Evolutionary conservation across 1,140 invertebrate genomes (phyloP).

Genomic region (Aphidius gifuensis): DNA sequence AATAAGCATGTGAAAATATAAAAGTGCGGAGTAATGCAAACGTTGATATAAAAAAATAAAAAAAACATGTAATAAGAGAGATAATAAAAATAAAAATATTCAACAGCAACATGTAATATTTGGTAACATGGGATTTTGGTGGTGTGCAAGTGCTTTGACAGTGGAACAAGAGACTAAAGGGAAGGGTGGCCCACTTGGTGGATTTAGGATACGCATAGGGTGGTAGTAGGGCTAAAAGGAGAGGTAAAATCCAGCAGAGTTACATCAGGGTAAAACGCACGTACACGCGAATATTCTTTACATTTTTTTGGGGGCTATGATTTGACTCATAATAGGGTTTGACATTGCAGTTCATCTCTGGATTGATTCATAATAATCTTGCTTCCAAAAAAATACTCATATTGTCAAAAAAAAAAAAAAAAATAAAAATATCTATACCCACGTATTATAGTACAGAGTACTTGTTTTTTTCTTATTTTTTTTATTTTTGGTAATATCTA

Average conservation of each 20-base stretch:
- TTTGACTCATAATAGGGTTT: conserved; percentile 4
- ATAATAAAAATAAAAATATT: no score
- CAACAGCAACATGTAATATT: no score
- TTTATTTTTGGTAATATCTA: no score
- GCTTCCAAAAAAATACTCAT: conserved; percentile 9
- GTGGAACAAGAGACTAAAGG: conserved; percentile 24
- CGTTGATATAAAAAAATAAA: no score
- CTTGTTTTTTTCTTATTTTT: no score
- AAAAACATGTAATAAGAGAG: no score
- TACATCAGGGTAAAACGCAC: no score
- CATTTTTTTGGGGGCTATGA: background rate
- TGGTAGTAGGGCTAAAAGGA: background rate
- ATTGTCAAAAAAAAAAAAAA: conserved; percentile 6
- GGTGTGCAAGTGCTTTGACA: conserved; percentile 11
- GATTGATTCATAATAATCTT: conserved; percentile 22
- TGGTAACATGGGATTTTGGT: conserved; percentile 6
- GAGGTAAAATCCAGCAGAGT: background rate
- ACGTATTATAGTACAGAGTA: no score
- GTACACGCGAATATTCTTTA: background rate
- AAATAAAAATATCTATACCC: background rate
- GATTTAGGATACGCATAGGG: no score
- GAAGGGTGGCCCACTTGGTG: background rate
- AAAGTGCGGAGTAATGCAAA: no score
- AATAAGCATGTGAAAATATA: no score
- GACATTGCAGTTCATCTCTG: conserved; percentile 13